phyloP scores from a whole-genome alignment of 2,797 vertebrate genomes.

The Lindbergichthys nudifrons region DNA sequence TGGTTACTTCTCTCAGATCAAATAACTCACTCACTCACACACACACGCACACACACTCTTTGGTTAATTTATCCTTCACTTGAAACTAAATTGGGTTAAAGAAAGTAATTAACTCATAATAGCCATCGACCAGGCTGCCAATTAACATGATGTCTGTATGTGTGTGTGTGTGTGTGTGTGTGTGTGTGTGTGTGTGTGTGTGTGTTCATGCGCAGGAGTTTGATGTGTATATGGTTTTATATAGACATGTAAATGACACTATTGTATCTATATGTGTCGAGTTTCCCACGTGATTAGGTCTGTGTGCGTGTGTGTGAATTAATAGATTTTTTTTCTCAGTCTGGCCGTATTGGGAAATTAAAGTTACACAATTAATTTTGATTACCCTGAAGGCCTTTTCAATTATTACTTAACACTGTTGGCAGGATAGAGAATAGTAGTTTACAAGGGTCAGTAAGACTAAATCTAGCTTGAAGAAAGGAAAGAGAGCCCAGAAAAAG shows the following conservation, averaged over 20 bases:
- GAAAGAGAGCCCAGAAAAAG: constrained; percentile 12
- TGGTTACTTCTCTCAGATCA: constrained; percentile 29
- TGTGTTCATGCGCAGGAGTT: neutral
- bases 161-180: constrained; percentile 6
- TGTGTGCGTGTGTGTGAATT: constrained; percentile 34
- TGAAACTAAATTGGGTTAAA: constrained; percentile 67
- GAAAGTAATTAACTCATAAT: constrained; percentile 75
- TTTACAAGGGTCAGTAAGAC: constrained; percentile 16
- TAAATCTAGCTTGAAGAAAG: constrained; percentile 40
- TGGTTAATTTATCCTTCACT: constrained; percentile 61
- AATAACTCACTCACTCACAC: constrained; percentile 26
- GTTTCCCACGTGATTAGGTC: neutral
- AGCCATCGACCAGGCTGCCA: constrained; percentile 49
- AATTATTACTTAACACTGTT: constrained; percentile 69
- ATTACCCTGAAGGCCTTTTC: constrained; percentile 64
- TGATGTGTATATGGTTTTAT: constrained; percentile 19
- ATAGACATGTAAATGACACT: neutral
- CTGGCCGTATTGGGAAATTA: constrained; percentile 64
- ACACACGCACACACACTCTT: constrained; percentile 13
- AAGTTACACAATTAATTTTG: constrained; percentile 61
- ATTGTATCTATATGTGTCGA: neutral
- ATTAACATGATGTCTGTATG: constrained; percentile 50
- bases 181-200: neutral
- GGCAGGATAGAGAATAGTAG: constrained; percentile 11
- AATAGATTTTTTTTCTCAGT: constrained; percentile 50